Evolutionary conservation across 2,797 vertebrate genomes (phyloP).

Genomic region (Okamejei kenojei): DNA sequence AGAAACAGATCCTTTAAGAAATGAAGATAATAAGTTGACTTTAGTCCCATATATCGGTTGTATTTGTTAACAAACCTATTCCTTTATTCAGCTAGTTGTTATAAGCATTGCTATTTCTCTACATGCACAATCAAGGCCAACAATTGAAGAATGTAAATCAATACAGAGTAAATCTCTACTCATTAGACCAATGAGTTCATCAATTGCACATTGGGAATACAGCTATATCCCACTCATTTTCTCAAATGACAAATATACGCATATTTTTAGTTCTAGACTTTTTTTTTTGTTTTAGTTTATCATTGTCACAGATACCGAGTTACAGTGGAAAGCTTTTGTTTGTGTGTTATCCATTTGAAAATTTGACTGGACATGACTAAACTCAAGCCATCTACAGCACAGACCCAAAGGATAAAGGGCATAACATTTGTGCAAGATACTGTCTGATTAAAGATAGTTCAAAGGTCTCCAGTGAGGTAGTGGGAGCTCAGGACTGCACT

Average conservation of each 20-base stretch:
- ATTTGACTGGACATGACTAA: no score
- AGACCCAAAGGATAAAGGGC: no score
- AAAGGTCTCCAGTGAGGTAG: no score
- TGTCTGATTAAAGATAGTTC: no score
- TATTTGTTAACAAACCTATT: background rate
- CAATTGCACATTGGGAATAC: background rate
- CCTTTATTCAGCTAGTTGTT: no score
- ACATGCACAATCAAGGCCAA: background rate
- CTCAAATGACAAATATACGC: background rate
- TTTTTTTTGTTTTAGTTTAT: no score
- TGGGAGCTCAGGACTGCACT: background rate
- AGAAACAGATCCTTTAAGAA: background rate
- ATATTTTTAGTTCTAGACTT: background rate
- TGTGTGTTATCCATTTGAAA: no score
- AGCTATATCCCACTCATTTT: background rate
- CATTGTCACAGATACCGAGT: no score
- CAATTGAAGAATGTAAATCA: background rate
- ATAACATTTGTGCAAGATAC: no score
- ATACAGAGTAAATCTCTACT: background rate
- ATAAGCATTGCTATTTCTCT: background rate
- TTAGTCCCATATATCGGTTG: background rate
- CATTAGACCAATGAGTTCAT: background rate
- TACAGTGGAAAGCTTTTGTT: no score
- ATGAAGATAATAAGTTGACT: background rate
- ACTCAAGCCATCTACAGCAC: no score